Percentiles rank a stretch among this genome's conserved stretches.
Conservation (phyloP, 2,113 vertebrate genomes). For the Laterallus jamaicensis region DNA sequence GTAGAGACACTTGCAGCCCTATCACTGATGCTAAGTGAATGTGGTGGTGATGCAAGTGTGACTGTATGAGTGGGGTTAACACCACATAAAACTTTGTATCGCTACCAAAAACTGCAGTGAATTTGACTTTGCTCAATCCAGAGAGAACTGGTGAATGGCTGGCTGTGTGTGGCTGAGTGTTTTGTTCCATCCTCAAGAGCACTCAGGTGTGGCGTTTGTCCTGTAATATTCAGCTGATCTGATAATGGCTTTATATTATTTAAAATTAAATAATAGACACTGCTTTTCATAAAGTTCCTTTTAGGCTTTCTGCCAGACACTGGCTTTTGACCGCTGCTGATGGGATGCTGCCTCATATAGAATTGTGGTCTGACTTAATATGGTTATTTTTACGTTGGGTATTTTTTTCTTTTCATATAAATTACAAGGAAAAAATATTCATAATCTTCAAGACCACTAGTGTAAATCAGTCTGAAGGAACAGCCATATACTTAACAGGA, state of each 20-base stretch:
- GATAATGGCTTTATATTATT: neutral
- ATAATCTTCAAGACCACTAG: neutral
- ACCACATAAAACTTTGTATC: neutral
- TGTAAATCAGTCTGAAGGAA: neutral
- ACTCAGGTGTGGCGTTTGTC: neutral
- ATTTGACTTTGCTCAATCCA: neutral
- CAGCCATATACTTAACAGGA: neutral
- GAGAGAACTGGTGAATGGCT: neutral
- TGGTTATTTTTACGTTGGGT: neutral
- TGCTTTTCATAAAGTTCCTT: neutral
- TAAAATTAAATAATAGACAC: neutral
- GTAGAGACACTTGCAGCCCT: neutral
- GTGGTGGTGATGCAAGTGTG: neutral
- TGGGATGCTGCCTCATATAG: neutral
- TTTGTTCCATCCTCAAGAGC: neutral
- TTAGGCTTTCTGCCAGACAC: neutral
- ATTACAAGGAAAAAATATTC: neutral
- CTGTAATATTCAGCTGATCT: neutral
- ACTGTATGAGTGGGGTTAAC: accelerated
- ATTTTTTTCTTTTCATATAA: neutral
- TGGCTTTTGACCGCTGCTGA: neutral
- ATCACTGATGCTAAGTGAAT: neutral
- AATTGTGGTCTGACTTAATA: neutral
- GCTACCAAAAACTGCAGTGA: neutral
- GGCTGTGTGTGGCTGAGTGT: neutral